Percentiles rank a stretch among this genome's conserved stretches.
Conservation (phyloP, 2,113 vertebrate genomes). For the Chionomys nivalis region DNA sequence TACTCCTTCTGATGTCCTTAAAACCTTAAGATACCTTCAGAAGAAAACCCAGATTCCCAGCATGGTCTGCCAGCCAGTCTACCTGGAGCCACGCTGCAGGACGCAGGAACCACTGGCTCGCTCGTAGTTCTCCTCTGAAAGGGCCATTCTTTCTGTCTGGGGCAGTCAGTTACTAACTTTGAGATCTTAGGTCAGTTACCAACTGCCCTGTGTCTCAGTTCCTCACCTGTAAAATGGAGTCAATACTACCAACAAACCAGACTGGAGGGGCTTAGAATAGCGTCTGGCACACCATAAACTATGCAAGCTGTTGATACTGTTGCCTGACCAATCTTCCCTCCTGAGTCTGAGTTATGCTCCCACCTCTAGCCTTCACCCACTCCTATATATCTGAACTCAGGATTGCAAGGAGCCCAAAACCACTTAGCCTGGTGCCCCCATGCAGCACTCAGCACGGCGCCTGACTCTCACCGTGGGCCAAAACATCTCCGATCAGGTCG, state of each 20-base stretch:
- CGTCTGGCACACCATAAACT: neutral
- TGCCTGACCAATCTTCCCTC: neutral
- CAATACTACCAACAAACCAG: neutral
- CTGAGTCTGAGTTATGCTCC: neutral
- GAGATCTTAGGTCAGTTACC: neutral
- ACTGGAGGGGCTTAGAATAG: neutral
- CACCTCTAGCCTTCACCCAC: neutral
- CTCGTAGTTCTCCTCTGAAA: neutral
- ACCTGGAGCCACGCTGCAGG: neutral
- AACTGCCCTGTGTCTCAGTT: slow-evolving; percentile 20
- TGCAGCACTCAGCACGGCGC: neutral
- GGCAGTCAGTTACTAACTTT: slow-evolving; percentile 3
- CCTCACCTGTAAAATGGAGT: slow-evolving; percentile 27
- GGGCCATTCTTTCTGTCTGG: neutral
- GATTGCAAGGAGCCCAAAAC: neutral
- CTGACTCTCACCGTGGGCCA: neutral
- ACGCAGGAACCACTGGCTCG: neutral
- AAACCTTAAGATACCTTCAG: slow-evolving; percentile 10
- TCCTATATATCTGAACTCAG: neutral
- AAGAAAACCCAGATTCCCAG: neutral
- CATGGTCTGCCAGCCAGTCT: neutral
- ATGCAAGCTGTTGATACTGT: neutral
- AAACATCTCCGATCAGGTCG: slow-evolving; percentile 6
- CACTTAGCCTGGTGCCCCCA: neutral
- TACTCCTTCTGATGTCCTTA: slow-evolving; percentile 3